Percentiles rank a stretch among this genome's conserved stretches.
phyloP scores from a whole-genome alignment of 2,113 vertebrate genomes.

The Crotalus tigris region DNA sequence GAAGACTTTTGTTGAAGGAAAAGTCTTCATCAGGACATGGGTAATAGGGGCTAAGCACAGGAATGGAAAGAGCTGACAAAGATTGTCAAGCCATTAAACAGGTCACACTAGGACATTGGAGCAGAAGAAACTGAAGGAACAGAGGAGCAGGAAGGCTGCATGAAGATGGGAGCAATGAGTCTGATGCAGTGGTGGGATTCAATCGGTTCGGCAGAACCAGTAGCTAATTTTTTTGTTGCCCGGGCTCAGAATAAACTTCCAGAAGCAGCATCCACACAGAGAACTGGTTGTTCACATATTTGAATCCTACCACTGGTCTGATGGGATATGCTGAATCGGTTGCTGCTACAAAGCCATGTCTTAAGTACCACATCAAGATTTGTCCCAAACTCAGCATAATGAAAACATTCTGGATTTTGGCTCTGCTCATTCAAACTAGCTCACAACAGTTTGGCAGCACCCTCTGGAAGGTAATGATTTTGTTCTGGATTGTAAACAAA shows the following conservation, averaged over 20 bases:
- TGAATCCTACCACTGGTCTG: neutral
- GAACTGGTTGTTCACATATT: no score
- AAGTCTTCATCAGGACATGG: neutral
- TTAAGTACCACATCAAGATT: neutral
- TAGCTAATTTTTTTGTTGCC: no score
- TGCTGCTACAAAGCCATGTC: neutral
- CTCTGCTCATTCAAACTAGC: neutral
- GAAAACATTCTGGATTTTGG: neutral
- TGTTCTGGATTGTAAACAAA: neutral
- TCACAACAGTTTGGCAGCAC: neutral
- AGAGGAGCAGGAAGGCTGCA: neutral
- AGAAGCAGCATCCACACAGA: no score
- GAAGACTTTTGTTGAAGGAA: no score
- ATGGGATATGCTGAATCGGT: neutral
- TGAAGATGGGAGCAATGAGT: neutral
- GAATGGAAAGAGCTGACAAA: neutral
- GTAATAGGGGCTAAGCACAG: neutral
- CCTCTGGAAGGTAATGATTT: neutral
- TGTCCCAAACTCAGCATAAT: neutral
- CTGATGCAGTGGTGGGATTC: neutral
- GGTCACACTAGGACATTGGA: neutral
- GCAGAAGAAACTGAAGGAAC: neutral
- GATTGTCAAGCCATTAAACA: neutral
- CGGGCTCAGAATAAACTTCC: no score
- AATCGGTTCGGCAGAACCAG: no score